Conservation (phyloP, 2,113 vertebrate genomes). For the Peromyscus polionotus region DNA sequence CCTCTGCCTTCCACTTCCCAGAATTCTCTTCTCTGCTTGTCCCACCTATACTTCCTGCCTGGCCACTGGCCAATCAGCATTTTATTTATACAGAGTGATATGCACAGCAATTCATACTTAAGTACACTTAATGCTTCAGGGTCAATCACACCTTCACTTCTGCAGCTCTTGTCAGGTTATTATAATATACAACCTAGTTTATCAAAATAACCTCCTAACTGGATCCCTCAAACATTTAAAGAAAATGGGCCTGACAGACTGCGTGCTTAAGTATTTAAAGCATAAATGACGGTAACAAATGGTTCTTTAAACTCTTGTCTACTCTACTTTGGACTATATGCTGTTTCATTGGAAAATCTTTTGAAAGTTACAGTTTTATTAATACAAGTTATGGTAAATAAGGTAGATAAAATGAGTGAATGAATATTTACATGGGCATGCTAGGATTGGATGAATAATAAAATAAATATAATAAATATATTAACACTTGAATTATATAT, state of each 20-base stretch:
- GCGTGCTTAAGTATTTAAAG: neutral
- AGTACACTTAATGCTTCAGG: neutral
- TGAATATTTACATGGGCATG: neutral
- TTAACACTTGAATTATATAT: neutral
- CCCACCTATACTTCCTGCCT: too few relatives aligned
- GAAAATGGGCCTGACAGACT: neutral
- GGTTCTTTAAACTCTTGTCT: neutral
- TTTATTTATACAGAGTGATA: too few relatives aligned
- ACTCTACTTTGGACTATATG: neutral
- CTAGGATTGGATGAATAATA: neutral
- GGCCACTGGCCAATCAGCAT: too few relatives aligned
- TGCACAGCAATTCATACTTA: neutral
- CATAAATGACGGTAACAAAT: neutral
- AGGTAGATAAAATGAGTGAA: neutral
- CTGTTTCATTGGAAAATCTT: neutral
- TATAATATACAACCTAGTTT: neutral
- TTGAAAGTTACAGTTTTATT: neutral
- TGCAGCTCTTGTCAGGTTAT: neutral
- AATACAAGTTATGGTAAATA: neutral
- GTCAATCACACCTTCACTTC: neutral
- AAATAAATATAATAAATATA: slow-evolving; percentile 20
- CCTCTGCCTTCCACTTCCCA: too few relatives aligned
- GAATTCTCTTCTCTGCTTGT: too few relatives aligned
- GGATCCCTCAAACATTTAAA: neutral
- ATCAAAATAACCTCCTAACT: neutral